These are phyloP conservation scores for Pseudopipra pipra DNA, from an alignment of 2,113 vertebrate genomes.

Conservation along the genomic window DNA sequence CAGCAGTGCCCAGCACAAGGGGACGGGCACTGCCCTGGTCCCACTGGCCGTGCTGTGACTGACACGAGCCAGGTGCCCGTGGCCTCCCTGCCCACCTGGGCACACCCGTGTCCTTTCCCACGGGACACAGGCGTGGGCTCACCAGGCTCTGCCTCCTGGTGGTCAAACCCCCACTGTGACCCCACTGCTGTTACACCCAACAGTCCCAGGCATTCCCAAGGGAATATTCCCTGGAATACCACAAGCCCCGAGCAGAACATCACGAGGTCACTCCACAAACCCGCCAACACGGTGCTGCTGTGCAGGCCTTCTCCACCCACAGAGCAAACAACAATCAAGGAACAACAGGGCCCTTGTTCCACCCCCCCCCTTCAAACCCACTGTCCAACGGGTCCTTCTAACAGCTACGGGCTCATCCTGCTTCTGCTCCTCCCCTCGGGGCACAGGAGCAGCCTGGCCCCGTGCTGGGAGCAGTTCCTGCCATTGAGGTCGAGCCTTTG, in stretches of 20 bases:
- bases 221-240: not conserved
- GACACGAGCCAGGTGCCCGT: not conserved
- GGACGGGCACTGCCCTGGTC: not conserved
- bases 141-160: not conserved
- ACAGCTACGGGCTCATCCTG: not conserved
- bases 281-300: fast-evolving
- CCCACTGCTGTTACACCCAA: fast-evolving
- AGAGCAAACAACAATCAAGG: not conserved
- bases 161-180: not conserved
- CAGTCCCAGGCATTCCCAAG: not conserved
- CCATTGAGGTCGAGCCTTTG: not conserved
- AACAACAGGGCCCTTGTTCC: not conserved
- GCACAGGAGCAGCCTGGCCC: fast-evolving
- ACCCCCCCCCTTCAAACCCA: not conserved
- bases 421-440: not conserved
- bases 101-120: not conserved
- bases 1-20: not conserved
- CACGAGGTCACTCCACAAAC: not conserved
- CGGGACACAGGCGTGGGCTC: not conserved
- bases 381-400: not conserved
- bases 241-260: not conserved
- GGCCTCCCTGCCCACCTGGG: not conserved
- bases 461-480: not conserved
- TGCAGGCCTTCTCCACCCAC: too few relatives aligned
- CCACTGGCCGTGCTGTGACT: not conserved